These are phyloP conservation scores for Pseudomyrmex dendroicus DNA, from an alignment of 1,140 invertebrate genomes.

Conservation along the genomic window DNA sequence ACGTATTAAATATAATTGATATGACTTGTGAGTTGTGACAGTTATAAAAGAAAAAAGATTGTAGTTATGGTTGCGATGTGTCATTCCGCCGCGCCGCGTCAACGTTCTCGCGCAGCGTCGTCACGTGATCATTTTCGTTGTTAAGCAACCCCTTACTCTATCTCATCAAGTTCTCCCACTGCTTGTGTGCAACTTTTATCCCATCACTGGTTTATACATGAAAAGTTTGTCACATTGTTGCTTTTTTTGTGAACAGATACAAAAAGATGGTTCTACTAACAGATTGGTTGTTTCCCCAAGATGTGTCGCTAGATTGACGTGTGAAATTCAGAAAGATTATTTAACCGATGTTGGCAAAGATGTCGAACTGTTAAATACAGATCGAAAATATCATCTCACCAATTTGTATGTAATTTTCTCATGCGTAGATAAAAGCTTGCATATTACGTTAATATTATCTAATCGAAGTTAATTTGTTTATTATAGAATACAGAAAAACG, in stretches of 20 bases:
- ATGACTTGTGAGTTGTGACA: too few relatives aligned
- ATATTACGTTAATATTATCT: not conserved
- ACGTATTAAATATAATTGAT: too few relatives aligned
- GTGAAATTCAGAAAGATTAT: constrained; percentile 82
- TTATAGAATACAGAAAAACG: constrained; percentile 78
- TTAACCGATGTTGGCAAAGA: constrained; percentile 75
- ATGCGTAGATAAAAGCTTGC: constrained; percentile 54
- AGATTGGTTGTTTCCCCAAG: constrained; percentile 72
- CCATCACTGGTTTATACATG: too few relatives aligned
- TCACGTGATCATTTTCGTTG: too few relatives aligned
- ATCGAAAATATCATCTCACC: constrained; percentile 82
- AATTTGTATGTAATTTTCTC: constrained; percentile 78
- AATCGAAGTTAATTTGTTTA: constrained; percentile 4
- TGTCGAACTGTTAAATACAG: constrained; percentile 71
- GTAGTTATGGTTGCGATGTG: too few relatives aligned
- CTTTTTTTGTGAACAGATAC: constrained; percentile 12
- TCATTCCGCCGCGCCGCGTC: too few relatives aligned
- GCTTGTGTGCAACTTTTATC: too few relatives aligned
- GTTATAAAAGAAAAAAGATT: too few relatives aligned
- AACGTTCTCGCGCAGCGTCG: too few relatives aligned
- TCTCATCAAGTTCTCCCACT: too few relatives aligned
- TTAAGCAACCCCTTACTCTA: too few relatives aligned
- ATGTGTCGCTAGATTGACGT: constrained; percentile 81
- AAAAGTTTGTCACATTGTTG: constrained; percentile 1
- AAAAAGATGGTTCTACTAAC: not conserved